These are phyloP conservation scores for Dicrurus megarhynchus DNA, from an alignment of 2,113 vertebrate species.

Conservation along the genomic window DNA sequence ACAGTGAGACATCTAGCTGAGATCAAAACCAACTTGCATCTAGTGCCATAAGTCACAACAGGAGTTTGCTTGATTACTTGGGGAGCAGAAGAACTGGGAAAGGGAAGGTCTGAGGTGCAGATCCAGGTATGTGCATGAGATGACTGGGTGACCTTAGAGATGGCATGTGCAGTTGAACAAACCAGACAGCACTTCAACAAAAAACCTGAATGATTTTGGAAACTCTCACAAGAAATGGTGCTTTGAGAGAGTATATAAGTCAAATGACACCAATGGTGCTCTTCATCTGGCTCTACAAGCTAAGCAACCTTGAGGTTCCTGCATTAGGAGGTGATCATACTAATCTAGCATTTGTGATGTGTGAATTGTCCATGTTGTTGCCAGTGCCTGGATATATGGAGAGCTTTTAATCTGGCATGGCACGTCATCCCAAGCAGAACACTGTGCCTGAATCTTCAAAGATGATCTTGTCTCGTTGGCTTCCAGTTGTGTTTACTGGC, in stretches of 20 bases:
- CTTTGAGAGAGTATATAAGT: background rate
- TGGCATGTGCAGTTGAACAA: background rate
- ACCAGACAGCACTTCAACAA: background rate
- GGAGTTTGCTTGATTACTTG: background rate
- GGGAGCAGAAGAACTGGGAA: background rate
- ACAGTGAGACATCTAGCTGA: background rate
- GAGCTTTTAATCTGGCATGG: background rate
- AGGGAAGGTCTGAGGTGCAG: background rate
- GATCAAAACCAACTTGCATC: background rate
- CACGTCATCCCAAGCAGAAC: background rate
- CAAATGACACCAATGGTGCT: background rate
- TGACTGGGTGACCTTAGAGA: background rate
- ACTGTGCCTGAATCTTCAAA: background rate
- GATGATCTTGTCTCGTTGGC: background rate
- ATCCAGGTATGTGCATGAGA: rapidly evolving
- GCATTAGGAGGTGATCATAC: background rate
- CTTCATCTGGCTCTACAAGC: background rate
- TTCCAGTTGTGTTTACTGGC: slow-evolving; percentile 41
- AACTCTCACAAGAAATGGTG: background rate
- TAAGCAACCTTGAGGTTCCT: background rate
- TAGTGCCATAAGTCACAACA: background rate
- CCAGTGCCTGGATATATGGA: background rate
- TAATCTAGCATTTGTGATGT: background rate
- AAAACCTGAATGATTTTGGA: background rate
- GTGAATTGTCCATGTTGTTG: background rate